Evolutionary conservation across 92 coral and sea anemone species (phyloP).

Genomic region (Porites rus): DNA sequence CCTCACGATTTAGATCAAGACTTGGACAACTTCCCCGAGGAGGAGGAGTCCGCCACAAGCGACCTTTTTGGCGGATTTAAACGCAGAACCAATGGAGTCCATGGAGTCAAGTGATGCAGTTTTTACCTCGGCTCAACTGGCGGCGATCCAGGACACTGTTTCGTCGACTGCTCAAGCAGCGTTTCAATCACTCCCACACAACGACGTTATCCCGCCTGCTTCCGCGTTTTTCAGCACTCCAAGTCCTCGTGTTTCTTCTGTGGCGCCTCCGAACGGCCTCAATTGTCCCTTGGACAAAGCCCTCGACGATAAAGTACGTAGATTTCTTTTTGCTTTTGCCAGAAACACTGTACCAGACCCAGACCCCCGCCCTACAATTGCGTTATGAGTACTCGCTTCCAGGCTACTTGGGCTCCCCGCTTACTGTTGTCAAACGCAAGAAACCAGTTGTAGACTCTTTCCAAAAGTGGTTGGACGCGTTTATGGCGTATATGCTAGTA

Average conservation of each 20-base stretch:
- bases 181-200: no score
- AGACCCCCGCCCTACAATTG: neutral
- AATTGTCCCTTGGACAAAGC: conserved; percentile 5
- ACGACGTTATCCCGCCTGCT: neutral
- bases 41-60: no score
- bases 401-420: neutral
- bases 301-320: neutral
- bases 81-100: no score
- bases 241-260: neutral
- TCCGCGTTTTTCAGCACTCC: neutral
- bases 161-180: no score
- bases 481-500: neutral
- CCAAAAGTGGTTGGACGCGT: neutral
- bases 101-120: no score
- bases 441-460: neutral
- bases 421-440: no score
- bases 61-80: no score
- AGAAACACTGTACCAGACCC: neutral
- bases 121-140: no score
- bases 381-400: neutral
- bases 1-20: no score
- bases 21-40: no score
- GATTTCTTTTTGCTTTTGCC: neutral
- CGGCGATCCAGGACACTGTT: no score
- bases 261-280: neutral